phyloP scores from a whole-genome alignment of 2,113 vertebrate genomes.

The crab-eating macaque (Macaca fascicularis) region T2T-MFA8v1.1 NC_088395.1:96856001-96856500 shows the following conservation, averaged over 20 bases:
- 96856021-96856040: not conserved
- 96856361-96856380: not conserved
- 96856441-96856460: not conserved
- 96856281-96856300: not conserved
- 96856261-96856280: not conserved
- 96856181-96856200: not conserved
- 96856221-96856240: not conserved
- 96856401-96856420: not conserved
- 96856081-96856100: not conserved
- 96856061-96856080: not conserved
- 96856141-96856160: not conserved
- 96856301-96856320: not conserved
- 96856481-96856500: not conserved
- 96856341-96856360: not conserved
- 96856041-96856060: not conserved
- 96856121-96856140: not conserved
- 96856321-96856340: not conserved
- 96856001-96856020: not conserved
- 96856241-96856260: not conserved
- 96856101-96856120: not conserved
- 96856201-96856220: not conserved
- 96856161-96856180: not conserved
- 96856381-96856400: not conserved
- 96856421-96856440: not conserved
- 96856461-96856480: not conserved